phyloP scores from a whole-genome alignment of 2,113 vertebrate species.

The Toxotes jaculatrix region DNA sequence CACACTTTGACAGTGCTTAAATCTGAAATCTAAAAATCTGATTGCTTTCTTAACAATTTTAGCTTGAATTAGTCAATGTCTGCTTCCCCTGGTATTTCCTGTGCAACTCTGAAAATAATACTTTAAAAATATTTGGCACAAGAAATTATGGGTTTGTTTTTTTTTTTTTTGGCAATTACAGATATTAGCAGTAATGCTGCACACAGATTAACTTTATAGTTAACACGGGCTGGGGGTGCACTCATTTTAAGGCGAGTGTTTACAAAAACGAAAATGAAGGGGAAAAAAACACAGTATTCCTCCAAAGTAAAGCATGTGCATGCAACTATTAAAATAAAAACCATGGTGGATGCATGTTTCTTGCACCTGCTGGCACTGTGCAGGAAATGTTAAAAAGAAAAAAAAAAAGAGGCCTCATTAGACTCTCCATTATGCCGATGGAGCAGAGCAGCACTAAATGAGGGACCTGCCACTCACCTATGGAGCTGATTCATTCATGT shows the following conservation, averaged over 20 bases:
- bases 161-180: conserved; percentile 50
- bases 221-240: neutral
- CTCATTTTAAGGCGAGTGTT: conserved; percentile 19
- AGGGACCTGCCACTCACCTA: conserved; percentile 4
- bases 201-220: conserved; percentile 40
- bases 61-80: neutral
- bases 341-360: neutral
- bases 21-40: no score
- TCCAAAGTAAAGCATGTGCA: neutral
- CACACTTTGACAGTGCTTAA: neutral
- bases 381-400: neutral
- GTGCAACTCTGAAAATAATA: conserved; percentile 12
- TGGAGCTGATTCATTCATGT: neutral
- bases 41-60: neutral
- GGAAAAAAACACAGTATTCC: neutral
- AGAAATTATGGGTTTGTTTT: conserved; percentile 43
- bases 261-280: neutral
- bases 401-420: neutral
- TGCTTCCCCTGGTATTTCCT: neutral
- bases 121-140: conserved; percentile 26
- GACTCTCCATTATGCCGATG: neutral
- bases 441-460: conserved; percentile 26
- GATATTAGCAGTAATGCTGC: conserved; percentile 43
- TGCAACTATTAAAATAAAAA: neutral
- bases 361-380: neutral